Conservation (phyloP, 1,140 invertebrate species). For the Scaptodrosophila lebanonensis region DNA sequence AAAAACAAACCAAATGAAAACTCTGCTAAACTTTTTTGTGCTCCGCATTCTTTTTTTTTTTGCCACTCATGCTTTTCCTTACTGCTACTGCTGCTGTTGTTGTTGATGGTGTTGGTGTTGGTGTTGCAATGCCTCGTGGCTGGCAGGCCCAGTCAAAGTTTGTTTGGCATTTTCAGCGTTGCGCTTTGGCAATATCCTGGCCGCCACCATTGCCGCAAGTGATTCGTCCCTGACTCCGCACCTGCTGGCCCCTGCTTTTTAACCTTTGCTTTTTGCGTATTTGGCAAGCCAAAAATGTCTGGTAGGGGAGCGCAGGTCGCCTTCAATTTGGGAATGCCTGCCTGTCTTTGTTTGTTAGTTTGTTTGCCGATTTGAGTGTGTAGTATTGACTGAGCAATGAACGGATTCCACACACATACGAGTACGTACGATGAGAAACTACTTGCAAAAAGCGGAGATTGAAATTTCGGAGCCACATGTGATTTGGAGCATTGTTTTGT, state of each 20-base stretch:
- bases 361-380: too few relatives aligned
- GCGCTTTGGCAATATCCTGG: slow-evolving; percentile 56
- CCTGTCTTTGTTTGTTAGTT: slow-evolving; percentile 3
- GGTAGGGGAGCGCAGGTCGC: slow-evolving; percentile 1
- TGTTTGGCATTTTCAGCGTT: slow-evolving; percentile 60
- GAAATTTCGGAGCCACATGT: slow-evolving; percentile 29
- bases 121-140: too few relatives aligned
- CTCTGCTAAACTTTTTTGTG: slow-evolving; percentile 39
- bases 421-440: too few relatives aligned
- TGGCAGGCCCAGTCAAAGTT: slow-evolving; percentile 63
- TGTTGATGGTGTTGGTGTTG: slow-evolving; percentile 13
- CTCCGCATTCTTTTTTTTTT: slow-evolving; percentile 4
- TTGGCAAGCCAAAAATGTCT: slow-evolving; percentile 17
- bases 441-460: too few relatives aligned
- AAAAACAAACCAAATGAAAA: slow-evolving; percentile 49
- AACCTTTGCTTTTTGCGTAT: slow-evolving; percentile 41
- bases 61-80: slow-evolving; percentile 2
- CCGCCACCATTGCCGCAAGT: slow-evolving; percentile 21
- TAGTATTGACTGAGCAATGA: slow-evolving; percentile 19
- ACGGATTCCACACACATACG: too few relatives aligned
- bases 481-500: slow-evolving; percentile 26
- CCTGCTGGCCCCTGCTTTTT: slow-evolving; percentile 22
- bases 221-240: too few relatives aligned
- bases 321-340: slow-evolving; percentile 11
- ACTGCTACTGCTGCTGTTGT: slow-evolving; percentile 17